These are phyloP conservation scores for Xanthorhoe spadicearia DNA, from an alignment of 2,888 invertebrate species.

Conservation along the genomic window DNA sequence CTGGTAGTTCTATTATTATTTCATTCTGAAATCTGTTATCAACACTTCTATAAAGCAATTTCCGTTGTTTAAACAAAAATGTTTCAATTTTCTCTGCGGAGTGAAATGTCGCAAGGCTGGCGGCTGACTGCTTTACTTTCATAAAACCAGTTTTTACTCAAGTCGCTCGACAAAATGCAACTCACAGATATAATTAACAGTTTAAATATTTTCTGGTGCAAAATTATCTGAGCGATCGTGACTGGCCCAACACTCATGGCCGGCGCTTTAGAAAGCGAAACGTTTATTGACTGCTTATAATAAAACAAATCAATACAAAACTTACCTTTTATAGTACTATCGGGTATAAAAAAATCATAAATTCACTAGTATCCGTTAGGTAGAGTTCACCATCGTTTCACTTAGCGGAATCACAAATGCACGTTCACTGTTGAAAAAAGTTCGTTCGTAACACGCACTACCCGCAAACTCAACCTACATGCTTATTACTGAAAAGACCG, in stretches of 20 bases:
- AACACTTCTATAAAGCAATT: conserved; percentile 39
- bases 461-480: conserved; percentile 67
- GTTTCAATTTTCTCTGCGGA: conserved; percentile 59
- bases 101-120: conserved; percentile 68
- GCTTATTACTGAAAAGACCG: conserved; percentile 56
- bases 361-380: conserved; percentile 71
- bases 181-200: conserved; percentile 49
- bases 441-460: conserved; percentile 66
- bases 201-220: conserved; percentile 59
- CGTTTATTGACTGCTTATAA: conserved; percentile 67
- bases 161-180: conserved; percentile 49
- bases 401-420: conserved; percentile 69
- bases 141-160: conserved; percentile 67
- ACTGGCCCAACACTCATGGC: conserved; percentile 78
- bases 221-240: conserved; percentile 67
- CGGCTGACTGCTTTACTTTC: conserved; percentile 66
- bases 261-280: conserved; percentile 80
- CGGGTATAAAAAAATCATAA: conserved; percentile 57
- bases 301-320: conserved; percentile 53
- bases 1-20: background rate
- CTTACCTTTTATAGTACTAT: conserved; percentile 69
- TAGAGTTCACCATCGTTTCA: conserved; percentile 81
- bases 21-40: background rate
- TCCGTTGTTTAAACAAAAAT: conserved; percentile 44
- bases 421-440: conserved; percentile 69